Percentiles rank a stretch among this genome's conserved stretches.
Conservation (phyloP, 1,140 invertebrate genomes). For the Bombus fervidus region DNA sequence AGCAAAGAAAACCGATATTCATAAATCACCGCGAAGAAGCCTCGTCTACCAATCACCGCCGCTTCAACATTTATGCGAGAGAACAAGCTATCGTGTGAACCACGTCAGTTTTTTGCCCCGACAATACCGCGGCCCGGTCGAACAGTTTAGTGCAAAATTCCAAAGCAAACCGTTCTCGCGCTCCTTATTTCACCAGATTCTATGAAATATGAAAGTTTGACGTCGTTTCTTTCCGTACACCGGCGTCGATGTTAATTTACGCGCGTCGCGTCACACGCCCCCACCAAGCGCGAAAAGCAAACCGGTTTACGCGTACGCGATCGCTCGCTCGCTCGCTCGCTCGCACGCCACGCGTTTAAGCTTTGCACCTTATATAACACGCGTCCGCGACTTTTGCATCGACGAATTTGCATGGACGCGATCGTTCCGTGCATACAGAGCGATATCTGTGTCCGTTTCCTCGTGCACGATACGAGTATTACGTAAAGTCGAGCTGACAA, state of each 20-base stretch:
- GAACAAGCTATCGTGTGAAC: not conserved
- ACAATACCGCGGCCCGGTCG: not conserved
- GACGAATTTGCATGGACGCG: conserved; percentile 44
- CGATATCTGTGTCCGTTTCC: conserved; percentile 6
- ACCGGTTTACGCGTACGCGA: conserved; percentile 32
- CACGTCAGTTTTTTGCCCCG: not conserved
- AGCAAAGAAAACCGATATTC: not conserved
- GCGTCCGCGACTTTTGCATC: not conserved
- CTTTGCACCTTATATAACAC: conserved; percentile 31
- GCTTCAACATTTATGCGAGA: not conserved
- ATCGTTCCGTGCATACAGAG: conserved; percentile 25
- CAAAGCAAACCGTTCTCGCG: not conserved
- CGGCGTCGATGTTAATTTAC: conserved; percentile 36
- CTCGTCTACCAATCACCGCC: not conserved
- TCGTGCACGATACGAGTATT: conserved; percentile 29
- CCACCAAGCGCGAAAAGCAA: not conserved
- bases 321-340: not conserved
- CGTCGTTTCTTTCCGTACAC: not conserved
- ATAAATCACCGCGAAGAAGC: not conserved
- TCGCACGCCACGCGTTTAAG: conserved; percentile 18
- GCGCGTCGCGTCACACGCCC: not conserved
- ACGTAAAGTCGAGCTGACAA: conserved; percentile 24
- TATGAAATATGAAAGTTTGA: conserved; percentile 18
- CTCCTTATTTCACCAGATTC: conserved; percentile 12
- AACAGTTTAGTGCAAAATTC: not conserved